These are phyloP conservation scores for Chrysomallon squamiferum DNA, from an alignment of 1,140 invertebrate species.

Conservation along the genomic window DNA sequence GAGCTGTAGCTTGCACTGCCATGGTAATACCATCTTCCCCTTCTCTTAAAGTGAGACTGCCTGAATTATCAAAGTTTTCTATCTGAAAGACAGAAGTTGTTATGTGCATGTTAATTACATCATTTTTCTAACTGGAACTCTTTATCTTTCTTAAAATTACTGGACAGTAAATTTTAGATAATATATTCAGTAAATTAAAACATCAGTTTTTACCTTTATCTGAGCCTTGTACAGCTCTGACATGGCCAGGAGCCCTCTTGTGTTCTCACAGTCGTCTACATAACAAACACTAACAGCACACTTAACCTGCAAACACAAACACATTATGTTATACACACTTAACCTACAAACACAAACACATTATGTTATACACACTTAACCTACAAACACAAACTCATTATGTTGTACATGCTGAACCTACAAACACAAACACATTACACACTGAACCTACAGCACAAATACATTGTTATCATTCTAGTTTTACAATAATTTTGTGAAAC, in stretches of 20 bases:
- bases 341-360: too few relatives aligned
- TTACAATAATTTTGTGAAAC: too few relatives aligned
- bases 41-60: conserved; percentile 19
- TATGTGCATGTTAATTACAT: not conserved
- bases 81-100: conserved; percentile 19
- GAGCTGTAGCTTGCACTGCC: conserved; percentile 28
- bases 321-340: too few relatives aligned
- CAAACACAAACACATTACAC: too few relatives aligned
- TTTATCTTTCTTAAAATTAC: not conserved
- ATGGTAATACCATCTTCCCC: conserved; percentile 22
- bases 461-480: too few relatives aligned
- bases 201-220: conserved; percentile 17
- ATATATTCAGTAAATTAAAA: not conserved
- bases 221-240: conserved; percentile 28
- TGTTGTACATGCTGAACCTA: too few relatives aligned
- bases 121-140: not conserved
- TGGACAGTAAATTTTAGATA: not conserved
- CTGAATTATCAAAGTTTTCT: conserved; percentile 1
- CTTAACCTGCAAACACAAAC: conserved; percentile 24
- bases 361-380: too few relatives aligned
- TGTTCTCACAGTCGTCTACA: conserved; percentile 29
- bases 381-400: too few relatives aligned
- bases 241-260: conserved; percentile 24
- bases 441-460: too few relatives aligned
- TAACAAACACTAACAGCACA: conserved; percentile 45